A percentile compares a stretch with the other conserved stretches of the same genome.
Conservation (phyloP, 2,113 vertebrate species). For the Lipotes vexillifer region DNA sequence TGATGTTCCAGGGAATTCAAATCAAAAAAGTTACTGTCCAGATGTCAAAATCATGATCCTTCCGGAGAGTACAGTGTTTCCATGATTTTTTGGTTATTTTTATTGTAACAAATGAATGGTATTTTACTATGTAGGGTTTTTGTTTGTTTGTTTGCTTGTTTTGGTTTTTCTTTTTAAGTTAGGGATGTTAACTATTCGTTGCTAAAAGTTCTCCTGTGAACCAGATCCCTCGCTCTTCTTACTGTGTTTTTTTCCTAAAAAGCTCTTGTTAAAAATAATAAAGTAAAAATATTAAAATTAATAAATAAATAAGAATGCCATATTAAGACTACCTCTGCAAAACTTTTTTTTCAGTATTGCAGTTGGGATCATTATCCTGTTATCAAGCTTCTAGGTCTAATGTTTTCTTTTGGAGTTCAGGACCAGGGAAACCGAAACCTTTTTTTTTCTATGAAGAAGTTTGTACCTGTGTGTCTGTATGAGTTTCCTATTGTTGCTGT, state of each 20-base stretch:
- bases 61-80: background rate
- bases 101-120: background rate
- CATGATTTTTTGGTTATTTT: background rate
- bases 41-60: background rate
- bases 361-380: background rate
- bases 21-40: background rate
- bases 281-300: background rate
- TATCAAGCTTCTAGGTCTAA: background rate
- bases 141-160: background rate
- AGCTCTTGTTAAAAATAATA: background rate
- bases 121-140: background rate
- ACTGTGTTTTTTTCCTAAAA: background rate
- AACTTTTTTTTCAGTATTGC: background rate
- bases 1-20: background rate
- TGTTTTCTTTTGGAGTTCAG: background rate
- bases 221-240: background rate
- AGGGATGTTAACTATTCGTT: background rate
- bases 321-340: background rate
- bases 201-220: background rate
- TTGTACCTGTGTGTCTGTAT: background rate
- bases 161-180: background rate
- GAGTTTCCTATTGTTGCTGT: background rate
- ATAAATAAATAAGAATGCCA: background rate
- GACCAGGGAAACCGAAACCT: rapidly evolving
- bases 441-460: background rate